Base-by-base conservation (phyloP, 2,888 invertebrate species). In the Drosophila fungiperda region DNA sequence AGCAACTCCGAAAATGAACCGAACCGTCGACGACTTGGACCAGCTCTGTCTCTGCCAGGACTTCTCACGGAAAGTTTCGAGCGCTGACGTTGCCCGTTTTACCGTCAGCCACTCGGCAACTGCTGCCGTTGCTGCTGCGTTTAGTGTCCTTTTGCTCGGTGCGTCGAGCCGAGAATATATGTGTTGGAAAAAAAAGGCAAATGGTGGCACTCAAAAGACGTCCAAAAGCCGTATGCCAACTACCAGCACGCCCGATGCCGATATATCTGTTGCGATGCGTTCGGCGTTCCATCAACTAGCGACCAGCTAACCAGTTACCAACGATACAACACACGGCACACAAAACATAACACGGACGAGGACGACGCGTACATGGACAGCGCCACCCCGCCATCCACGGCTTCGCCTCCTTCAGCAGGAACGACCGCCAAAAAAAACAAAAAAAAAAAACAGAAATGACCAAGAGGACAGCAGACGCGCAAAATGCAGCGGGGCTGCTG, bases 141-240 rank as follows among this genome's bases (percentile, higher is more conserved):
- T 71, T 77, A 72, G 80, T 73, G 74, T 87, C 77, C 79, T 85
- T 87, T 88, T 76, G 87, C 76, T 78, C 79, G 80, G 73, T 86
- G 82, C 81, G 80, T 91, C 91, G 87, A 84, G 89, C 80, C 78
- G 90, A 91, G 89, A 90, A 91, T 91, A 92, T 91, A 91, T 52
- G 33, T 32, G 33, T 17, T 11, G 17, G 38, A 26, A 26, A 20
- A 92, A 92, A 91, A 91, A 91, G 89, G 91, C 89, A 91, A 91
- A 91, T 91, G 92, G 84, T 91, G 85, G 71, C 90, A 91, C 92
- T 92, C 92, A 91, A 92, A 92, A 92, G 92, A 92, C 92, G 92
- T 92, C 91, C 90, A 91, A 87, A 91, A 90, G 91, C 92, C 91
- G 92, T 92, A 91, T 92, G 92, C 92, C 92, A 92, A 87, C 90